A percentile compares a stretch with the other conserved stretches of the same genome.
Evolutionary conservation across 2,797 vertebrate species (phyloP).

Genomic region (Masticophis lateralis): DNA sequence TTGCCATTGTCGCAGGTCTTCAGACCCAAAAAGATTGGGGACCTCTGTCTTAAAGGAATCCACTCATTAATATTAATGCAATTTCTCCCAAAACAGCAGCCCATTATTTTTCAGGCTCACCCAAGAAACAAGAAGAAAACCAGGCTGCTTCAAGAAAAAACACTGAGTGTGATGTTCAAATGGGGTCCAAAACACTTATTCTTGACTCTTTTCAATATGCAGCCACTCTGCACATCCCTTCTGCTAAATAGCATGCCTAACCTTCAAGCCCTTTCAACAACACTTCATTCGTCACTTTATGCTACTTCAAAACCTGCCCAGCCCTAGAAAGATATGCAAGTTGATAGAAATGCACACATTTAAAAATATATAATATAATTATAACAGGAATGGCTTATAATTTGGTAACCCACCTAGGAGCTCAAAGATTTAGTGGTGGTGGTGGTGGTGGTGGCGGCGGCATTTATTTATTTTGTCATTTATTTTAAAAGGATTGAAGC

Average conservation of each 20-base stretch:
- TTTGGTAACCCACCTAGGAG: constrained; percentile 68
- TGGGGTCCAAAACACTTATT: neutral
- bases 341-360: constrained; percentile 54
- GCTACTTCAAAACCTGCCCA: constrained; percentile 35
- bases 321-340: constrained; percentile 35
- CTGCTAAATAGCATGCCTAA: neutral
- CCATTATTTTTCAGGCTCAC: neutral
- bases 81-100: neutral
- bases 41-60: neutral
- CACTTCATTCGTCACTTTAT: neutral
- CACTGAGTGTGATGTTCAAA: neutral
- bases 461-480: constrained; percentile 37
- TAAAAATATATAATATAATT: constrained; percentile 62
- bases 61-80: neutral
- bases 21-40: neutral
- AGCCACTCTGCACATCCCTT: neutral
- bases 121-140: neutral
- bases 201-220: neutral
- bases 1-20: neutral
- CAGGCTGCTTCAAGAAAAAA: neutral
- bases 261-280: neutral
- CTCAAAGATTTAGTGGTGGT: constrained; percentile 52
- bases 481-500: constrained; percentile 66
- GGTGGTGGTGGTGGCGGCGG: neutral
- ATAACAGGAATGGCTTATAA: constrained; percentile 65